A percentile compares a stretch with the other conserved stretches of the same genome.
Evolutionary conservation across 2,797 vertebrate species (phyloP).

Genomic region (Argentina silus): DNA sequence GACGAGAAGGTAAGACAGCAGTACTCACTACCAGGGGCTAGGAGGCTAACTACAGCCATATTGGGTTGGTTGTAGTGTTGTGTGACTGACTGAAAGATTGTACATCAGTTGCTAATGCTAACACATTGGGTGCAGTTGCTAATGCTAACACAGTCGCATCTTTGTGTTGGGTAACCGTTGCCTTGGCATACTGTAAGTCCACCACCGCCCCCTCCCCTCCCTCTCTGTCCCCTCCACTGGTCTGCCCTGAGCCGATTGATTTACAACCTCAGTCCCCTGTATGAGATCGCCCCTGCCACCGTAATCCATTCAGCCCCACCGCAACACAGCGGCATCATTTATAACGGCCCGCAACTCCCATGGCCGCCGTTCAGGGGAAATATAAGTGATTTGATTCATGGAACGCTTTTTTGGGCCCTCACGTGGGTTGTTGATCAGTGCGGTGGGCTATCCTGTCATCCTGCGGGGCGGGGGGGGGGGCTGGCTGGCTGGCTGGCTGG

Average conservation of each 20-base stretch:
- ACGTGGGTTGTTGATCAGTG: not conserved
- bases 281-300: conserved; percentile 31
- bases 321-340: conserved; percentile 46
- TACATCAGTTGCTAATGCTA: not conserved
- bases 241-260: conserved; percentile 44
- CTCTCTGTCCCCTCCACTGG: conserved; percentile 9
- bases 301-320: conserved; percentile 52
- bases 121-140: not conserved
- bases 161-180: not conserved
- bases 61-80: too few relatives aligned
- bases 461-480: not conserved
- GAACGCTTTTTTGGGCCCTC: not conserved
- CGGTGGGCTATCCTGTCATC: not conserved
- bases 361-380: conserved; percentile 31
- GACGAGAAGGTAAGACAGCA: conserved; percentile 90
- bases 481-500: too few relatives aligned
- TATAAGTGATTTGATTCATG: conserved; percentile 47
- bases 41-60: too few relatives aligned
- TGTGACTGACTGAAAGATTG: too few relatives aligned
- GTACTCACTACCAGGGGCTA: too few relatives aligned
- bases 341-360: conserved; percentile 29
- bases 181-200: conserved; percentile 7
- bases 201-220: not conserved
- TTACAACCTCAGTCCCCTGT: conserved; percentile 36
- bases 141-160: not conserved